These are phyloP conservation scores for Eilema caniola DNA, from an alignment of 2,888 invertebrate species.

Conservation along the genomic window DNA sequence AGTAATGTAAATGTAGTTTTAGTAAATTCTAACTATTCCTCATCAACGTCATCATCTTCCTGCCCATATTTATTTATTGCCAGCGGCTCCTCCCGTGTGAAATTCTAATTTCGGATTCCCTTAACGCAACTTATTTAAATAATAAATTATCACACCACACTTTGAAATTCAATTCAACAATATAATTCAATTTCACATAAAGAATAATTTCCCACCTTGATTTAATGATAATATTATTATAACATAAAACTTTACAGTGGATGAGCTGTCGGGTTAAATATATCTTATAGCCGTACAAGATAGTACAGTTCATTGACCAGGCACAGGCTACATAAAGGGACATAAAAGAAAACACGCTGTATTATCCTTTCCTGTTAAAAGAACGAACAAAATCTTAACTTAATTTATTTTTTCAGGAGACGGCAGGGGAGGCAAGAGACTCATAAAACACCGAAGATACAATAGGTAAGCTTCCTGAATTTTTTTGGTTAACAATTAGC, in stretches of 20 bases:
- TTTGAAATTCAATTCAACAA: background rate
- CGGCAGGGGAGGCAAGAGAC: constrained; percentile 21
- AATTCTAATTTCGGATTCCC: no score
- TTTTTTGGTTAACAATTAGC: constrained; percentile 26
- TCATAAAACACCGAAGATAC: constrained; percentile 34
- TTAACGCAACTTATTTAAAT: background rate
- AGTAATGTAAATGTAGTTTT: background rate
- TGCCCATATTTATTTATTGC: background rate
- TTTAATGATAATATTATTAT: constrained; percentile 6
- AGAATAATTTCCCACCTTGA: background rate
- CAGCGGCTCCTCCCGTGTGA: no score
- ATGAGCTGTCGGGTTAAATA: constrained; percentile 26
- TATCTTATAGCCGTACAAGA: constrained; percentile 21
- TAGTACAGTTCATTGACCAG: constrained; percentile 44
- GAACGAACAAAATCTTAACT: constrained; percentile 18
- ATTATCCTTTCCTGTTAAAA: constrained; percentile 12
- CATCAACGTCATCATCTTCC: background rate
- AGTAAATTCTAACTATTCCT: background rate
- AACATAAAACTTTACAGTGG: constrained; percentile 32
- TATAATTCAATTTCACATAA: background rate
- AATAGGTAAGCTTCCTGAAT: constrained; percentile 41
- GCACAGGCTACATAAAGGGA: constrained; percentile 32
- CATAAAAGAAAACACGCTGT: constrained; percentile 27
- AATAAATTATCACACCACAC: background rate
- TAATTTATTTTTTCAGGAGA: constrained; percentile 43